Conservation (phyloP, 2,113 vertebrate species). For the Sardina pilchardus region DNA sequence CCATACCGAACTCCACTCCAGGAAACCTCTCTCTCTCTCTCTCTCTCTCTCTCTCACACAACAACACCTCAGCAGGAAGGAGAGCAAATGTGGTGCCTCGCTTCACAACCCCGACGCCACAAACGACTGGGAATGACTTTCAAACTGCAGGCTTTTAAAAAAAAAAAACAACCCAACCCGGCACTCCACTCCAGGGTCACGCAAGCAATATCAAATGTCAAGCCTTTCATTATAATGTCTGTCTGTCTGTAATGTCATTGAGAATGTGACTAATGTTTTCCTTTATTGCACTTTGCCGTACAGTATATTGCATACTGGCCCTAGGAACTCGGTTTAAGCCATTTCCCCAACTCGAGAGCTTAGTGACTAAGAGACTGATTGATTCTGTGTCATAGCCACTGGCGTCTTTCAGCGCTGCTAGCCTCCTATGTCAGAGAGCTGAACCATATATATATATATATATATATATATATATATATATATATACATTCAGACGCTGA, state of each 20-base stretch:
- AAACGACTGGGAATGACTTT: too few species aligned
- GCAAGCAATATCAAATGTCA: not conserved
- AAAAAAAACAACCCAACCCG: too few species aligned
- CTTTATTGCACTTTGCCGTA: not conserved
- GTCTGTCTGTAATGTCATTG: not conserved
- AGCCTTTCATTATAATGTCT: not conserved
- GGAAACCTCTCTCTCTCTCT: too few species aligned
- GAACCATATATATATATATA: not conserved
- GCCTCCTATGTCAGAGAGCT: not conserved
- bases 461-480: too few species aligned
- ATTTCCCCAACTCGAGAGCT: not conserved
- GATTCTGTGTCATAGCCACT: not conserved
- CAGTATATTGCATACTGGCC: not conserved
- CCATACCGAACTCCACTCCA: not conserved
- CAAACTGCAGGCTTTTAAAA: not conserved
- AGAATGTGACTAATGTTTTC: not conserved
- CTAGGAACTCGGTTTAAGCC: not conserved
- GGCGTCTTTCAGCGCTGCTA: not conserved
- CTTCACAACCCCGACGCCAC: too few species aligned
- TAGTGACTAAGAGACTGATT: not conserved
- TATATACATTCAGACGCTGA: not conserved
- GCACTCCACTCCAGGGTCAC: not conserved
- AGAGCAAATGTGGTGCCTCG: too few species aligned
- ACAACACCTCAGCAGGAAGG: not conserved
- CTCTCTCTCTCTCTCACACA: too few species aligned